Evolutionary conservation across 2,113 vertebrate genomes (phyloP).

Genomic region (Stictonetta naevosa): DNA sequence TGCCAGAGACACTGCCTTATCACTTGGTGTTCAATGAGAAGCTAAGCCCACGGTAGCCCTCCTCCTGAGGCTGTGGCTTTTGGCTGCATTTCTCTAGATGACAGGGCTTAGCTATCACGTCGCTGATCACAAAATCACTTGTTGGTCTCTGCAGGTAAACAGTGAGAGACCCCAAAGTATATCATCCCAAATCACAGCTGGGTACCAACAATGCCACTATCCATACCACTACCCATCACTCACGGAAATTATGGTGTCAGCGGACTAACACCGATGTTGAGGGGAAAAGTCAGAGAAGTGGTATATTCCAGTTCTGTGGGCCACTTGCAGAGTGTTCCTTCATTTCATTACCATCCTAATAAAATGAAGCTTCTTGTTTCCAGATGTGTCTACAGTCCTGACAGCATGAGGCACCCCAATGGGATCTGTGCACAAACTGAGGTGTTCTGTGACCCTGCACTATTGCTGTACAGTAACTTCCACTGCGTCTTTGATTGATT

Average conservation of each 20-base stretch:
- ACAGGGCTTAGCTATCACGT: not conserved
- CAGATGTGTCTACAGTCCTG: not conserved
- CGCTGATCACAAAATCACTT: not conserved
- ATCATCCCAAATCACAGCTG: not conserved
- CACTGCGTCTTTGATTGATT: not conserved
- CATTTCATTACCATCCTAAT: not conserved
- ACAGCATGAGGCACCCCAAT: not conserved
- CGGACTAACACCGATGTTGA: not conserved
- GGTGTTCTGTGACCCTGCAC: not conserved
- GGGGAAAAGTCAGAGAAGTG: not conserved
- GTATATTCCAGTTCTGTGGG: not conserved
- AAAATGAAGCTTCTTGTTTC: not conserved
- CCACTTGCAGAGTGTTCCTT: not conserved
- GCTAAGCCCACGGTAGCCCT: not conserved
- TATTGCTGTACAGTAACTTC: not conserved
- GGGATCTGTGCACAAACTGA: not conserved
- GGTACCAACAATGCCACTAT: not conserved
- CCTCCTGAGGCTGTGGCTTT: not conserved
- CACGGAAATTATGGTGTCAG: not conserved
- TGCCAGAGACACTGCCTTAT: not conserved
- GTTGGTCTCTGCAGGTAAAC: not conserved
- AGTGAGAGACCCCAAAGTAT: not conserved
- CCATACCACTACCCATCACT: rapidly evolving
- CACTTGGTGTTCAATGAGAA: not conserved
- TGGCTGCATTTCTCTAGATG: not conserved